Percentiles rank a stretch among this genome's conserved stretches.
Evolutionary conservation across 2,888 invertebrate species (phyloP).

Genomic region (Brachypalpus laphriformis): DNA sequence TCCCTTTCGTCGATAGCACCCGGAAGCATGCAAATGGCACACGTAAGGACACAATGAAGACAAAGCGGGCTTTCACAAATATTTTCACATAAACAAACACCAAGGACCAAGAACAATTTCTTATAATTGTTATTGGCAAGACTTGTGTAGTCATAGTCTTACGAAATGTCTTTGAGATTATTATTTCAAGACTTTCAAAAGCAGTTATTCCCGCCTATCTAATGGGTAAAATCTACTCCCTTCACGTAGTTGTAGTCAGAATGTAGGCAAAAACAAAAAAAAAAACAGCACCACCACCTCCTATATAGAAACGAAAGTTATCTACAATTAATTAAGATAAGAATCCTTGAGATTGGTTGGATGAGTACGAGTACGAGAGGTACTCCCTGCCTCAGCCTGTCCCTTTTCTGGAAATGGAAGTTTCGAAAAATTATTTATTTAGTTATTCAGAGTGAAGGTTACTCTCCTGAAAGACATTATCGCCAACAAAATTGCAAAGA

Average conservation of each 20-base stretch:
- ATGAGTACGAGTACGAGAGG: neutral
- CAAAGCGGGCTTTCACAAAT: slow-evolving; percentile 15
- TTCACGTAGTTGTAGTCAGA: slow-evolving; percentile 20
- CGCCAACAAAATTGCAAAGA: slow-evolving; percentile 27
- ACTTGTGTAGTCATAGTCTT: slow-evolving; percentile 16
- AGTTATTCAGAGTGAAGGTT: slow-evolving; percentile 51
- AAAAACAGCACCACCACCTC: neutral
- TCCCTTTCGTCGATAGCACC: neutral
- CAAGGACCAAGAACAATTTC: slow-evolving; percentile 19
- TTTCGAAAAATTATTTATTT: slow-evolving; percentile 49
- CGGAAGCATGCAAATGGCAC: slow-evolving; percentile 46
- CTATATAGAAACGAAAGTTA: slow-evolving; percentile 35
- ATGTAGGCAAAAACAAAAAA: neutral
- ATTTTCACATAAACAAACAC: slow-evolving; percentile 50
- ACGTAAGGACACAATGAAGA: slow-evolving; percentile 23
- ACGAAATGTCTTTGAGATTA: slow-evolving; percentile 34
- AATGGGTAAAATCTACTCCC: slow-evolving; percentile 9
- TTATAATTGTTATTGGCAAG: slow-evolving; percentile 48
- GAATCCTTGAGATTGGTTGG: slow-evolving; percentile 44
- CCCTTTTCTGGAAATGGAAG: slow-evolving; percentile 12
- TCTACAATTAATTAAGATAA: slow-evolving; percentile 58
- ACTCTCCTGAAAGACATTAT: slow-evolving; percentile 39
- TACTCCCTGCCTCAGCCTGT: neutral
- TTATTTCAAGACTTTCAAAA: slow-evolving; percentile 49
- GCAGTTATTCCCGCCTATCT: slow-evolving; percentile 27